phyloP scores from a whole-genome alignment of 2,888 invertebrate genomes.

The Falcaria lacertinaria region DNA sequence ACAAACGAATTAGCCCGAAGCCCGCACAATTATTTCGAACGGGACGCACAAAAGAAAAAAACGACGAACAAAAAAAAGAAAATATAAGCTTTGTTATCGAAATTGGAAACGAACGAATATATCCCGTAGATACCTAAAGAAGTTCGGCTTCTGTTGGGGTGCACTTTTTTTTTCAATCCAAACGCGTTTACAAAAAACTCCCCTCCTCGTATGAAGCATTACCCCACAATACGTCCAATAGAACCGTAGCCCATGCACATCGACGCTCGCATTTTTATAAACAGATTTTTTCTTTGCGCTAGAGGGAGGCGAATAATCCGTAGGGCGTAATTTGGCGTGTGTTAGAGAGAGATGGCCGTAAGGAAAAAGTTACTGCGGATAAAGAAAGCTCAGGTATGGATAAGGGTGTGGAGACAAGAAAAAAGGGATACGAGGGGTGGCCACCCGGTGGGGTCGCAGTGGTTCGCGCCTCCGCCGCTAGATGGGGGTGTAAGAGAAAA shows the following conservation, averaged over 20 bases:
- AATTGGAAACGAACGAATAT: conserved; percentile 72
- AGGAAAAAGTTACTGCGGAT: conserved; percentile 73
- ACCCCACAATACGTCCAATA: conserved; percentile 69
- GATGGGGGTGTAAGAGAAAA: conserved; percentile 65
- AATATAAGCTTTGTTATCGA: conserved; percentile 76
- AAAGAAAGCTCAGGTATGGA: conserved; percentile 79
- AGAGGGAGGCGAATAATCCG: conserved; percentile 40
- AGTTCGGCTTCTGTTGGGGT: conserved; percentile 59
- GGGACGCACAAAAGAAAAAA: conserved; percentile 46
- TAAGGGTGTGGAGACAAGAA: conserved; percentile 77
- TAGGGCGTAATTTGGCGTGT: conserved; percentile 6
- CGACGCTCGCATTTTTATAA: conserved; percentile 70
- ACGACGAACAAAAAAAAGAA: conserved; percentile 28
- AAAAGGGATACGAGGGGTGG: conserved; percentile 76
- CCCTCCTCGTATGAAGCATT: conserved; percentile 74
- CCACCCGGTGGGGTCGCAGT: conserved; percentile 48
- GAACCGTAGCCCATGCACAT: conserved; percentile 60
- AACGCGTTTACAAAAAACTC: conserved; percentile 64
- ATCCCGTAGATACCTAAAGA: conserved; percentile 65
- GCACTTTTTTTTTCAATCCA: conserved; percentile 63
- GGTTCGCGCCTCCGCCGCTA: conserved; percentile 63
- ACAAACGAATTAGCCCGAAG: conserved; percentile 51
- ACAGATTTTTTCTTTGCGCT: conserved; percentile 71
- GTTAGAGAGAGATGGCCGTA: conserved; percentile 55
- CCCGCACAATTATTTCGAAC: conserved; percentile 64